phyloP scores from a whole-genome alignment of 2,797 vertebrate genomes.

The Cephalopachus bancanus region DNA sequence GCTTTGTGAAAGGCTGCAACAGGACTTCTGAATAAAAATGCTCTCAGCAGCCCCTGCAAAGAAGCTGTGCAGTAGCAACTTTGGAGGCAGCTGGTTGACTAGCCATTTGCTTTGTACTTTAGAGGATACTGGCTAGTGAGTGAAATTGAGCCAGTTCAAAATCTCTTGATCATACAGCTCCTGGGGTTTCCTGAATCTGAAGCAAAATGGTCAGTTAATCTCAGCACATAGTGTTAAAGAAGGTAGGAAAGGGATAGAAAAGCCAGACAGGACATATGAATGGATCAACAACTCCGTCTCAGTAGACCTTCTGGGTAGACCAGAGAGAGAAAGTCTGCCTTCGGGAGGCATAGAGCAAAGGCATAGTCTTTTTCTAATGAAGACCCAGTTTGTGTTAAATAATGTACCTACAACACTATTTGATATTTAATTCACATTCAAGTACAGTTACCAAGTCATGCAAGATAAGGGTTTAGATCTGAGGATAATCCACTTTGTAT shows the following conservation, averaged over 20 bases:
- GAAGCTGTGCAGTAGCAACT: constrained; percentile 48
- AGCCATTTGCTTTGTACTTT: constrained; percentile 46
- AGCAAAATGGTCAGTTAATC: constrained; percentile 56
- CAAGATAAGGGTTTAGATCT: constrained; percentile 5
- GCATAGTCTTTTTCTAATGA: neutral
- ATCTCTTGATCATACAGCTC: constrained; percentile 68
- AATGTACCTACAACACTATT: neutral
- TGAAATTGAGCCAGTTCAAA: constrained; percentile 51
- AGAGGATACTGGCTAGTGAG: neutral
- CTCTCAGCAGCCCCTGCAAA: constrained; percentile 47
- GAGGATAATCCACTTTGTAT: constrained; percentile 61
- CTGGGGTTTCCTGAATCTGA: constrained; percentile 53
- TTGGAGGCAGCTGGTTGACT: constrained; percentile 64
- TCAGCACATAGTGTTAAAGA: neutral
- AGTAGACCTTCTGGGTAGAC: neutral
- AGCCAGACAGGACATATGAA: neutral
- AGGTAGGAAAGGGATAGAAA: neutral
- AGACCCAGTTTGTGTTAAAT: constrained; percentile 16
- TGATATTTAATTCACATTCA: constrained; percentile 69
- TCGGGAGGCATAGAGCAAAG: neutral
- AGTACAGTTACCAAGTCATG: neutral
- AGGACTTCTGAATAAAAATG: constrained; percentile 60
- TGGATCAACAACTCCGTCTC: neutral
- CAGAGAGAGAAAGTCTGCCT: neutral
- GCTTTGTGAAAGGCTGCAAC: constrained; percentile 52